Percentiles rank a stretch among this genome's conserved stretches.
These are phyloP conservation scores for Schizothorax lantsangensis DNA, from an alignment of 2,797 vertebrate genomes.

Conservation along the genomic window DNA sequence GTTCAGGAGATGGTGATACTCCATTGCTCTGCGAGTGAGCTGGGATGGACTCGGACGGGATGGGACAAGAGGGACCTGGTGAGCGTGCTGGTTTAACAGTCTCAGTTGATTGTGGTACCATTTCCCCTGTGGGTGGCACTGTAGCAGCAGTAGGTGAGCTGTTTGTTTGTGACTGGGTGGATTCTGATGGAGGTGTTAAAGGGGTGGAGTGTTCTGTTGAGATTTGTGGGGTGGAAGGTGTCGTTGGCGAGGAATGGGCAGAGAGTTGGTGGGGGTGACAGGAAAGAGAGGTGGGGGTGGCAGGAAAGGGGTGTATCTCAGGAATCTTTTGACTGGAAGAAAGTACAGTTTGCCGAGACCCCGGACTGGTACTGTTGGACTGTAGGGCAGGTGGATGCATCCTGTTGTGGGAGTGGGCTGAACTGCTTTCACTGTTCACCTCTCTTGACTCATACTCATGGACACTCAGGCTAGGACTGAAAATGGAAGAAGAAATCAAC, in stretches of 20 bases:
- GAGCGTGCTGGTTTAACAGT: neutral
- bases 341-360: slow-evolving; percentile 52
- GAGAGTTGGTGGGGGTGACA: slow-evolving; percentile 22
- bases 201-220: slow-evolving; percentile 7
- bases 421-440: slow-evolving; percentile 69
- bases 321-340: slow-evolving; percentile 35
- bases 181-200: slow-evolving; percentile 21
- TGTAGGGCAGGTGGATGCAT: slow-evolving; percentile 27
- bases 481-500: slow-evolving; percentile 52
- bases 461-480: slow-evolving; percentile 70
- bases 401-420: slow-evolving; percentile 60
- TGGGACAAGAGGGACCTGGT: slow-evolving; percentile 19
- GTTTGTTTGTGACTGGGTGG: slow-evolving; percentile 27
- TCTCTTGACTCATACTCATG: slow-evolving; percentile 74
- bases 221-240: slow-evolving; percentile 14
- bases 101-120: slow-evolving; percentile 29
- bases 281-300: neutral
- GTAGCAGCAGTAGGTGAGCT: slow-evolving; percentile 57
- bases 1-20: slow-evolving; percentile 15
- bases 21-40: slow-evolving; percentile 45
- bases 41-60: slow-evolving; percentile 42
- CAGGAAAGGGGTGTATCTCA: slow-evolving; percentile 42
- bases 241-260: slow-evolving; percentile 17
- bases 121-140: slow-evolving; percentile 30
- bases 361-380: slow-evolving; percentile 4